These are phyloP conservation scores for Actenoides hombroni DNA, from an alignment of 2,113 vertebrate genomes.

Conservation along the genomic window DNA sequence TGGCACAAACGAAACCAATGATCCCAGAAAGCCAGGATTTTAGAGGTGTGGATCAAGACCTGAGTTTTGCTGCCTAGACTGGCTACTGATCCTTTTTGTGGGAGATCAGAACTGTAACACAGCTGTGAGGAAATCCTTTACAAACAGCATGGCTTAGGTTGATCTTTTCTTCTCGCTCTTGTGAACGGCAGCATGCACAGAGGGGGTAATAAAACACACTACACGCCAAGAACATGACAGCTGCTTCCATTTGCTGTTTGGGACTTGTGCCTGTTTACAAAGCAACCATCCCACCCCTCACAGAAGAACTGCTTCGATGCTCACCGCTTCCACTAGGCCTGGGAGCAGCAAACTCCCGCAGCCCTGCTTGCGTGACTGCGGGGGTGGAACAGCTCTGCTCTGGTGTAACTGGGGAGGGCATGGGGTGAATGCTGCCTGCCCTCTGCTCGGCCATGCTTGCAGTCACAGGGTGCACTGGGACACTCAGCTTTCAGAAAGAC, in stretches of 20 bases:
- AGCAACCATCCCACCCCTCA: not conserved
- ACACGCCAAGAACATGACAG: not conserved
- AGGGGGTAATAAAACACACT: not conserved
- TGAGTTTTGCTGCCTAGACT: not conserved
- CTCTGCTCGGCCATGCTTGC: accelerated
- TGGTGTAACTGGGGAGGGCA: not conserved
- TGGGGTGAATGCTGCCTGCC: not conserved
- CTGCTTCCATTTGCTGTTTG: not conserved
- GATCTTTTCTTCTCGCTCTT: not conserved
- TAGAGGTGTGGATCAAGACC: not conserved
- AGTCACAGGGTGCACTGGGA: not conserved
- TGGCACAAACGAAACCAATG: not conserved
- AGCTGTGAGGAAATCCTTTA: not conserved
- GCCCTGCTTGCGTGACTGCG: accelerated
- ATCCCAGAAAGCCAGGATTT: not conserved
- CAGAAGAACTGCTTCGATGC: not conserved
- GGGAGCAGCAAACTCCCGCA: accelerated
- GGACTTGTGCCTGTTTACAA: not conserved
- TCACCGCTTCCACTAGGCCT: not conserved
- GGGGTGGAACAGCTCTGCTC: not conserved
- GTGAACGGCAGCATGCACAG: accelerated
- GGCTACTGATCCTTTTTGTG: not conserved
- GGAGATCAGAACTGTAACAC: not conserved
- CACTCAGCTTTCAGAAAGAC: not conserved
- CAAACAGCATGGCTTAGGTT: accelerated